Evolutionary conservation across 2,797 vertebrate species (phyloP).

Genomic region (Brotula barbata): DNA sequence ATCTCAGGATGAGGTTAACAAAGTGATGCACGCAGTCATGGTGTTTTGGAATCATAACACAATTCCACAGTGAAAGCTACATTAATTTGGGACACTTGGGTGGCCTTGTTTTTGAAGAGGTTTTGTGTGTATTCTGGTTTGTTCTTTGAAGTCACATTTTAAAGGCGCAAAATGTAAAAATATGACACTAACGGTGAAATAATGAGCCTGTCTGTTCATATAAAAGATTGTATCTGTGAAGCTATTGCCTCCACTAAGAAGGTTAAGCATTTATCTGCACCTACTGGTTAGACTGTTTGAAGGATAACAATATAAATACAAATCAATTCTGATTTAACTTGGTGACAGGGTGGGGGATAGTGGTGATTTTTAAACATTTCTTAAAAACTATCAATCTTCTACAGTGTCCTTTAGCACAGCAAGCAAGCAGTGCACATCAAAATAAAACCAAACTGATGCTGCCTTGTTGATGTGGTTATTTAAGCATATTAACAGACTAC

Average conservation of each 20-base stretch:
- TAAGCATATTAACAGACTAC: slow-evolving; percentile 56
- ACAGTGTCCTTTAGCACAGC: neutral
- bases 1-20: slow-evolving; percentile 49
- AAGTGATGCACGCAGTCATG: slow-evolving; percentile 7
- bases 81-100: slow-evolving; percentile 1
- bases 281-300: no score
- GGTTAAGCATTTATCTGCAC: no score
- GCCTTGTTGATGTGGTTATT: slow-evolving; percentile 31
- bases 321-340: neutral
- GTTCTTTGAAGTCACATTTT: neutral
- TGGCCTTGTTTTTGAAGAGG: slow-evolving; percentile 1
- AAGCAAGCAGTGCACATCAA: slow-evolving; percentile 26
- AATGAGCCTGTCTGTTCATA: no score
- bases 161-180: slow-evolving; percentile 5
- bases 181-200: no score
- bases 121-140: neutral
- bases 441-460: slow-evolving; percentile 40
- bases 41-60: slow-evolving; percentile 13
- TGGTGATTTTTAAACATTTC: no score
- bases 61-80: neutral
- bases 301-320: no score
- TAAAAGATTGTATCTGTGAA: no score
- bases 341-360: no score
- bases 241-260: neutral
- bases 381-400: no score